Evolutionary conservation across 2,888 invertebrate species (phyloP).

Genomic region (Pyrgus malvae): DNA sequence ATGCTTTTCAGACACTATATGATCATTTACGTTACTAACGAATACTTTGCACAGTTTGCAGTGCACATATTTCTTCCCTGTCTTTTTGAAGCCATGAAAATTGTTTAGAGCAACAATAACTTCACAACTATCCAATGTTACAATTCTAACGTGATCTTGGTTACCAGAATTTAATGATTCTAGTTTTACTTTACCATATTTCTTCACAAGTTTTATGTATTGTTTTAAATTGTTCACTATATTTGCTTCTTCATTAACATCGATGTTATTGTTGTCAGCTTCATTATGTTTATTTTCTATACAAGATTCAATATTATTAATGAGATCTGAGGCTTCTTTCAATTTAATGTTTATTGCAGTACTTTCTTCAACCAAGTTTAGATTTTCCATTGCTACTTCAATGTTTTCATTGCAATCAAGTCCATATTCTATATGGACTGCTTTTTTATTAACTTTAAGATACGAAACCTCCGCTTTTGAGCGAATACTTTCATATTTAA

Average conservation of each 20-base stretch:
- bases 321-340: neutral
- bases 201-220: slow-evolving; percentile 5
- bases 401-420: neutral
- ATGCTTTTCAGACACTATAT: slow-evolving; percentile 13
- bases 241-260: neutral
- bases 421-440: neutral
- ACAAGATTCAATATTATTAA: neutral
- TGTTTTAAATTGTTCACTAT: neutral
- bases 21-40: neutral
- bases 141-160: slow-evolving; percentile 1
- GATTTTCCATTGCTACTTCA: neutral
- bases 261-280: neutral
- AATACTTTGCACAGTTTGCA: slow-evolving; percentile 4
- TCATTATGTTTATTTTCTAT: neutral
- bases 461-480: neutral
- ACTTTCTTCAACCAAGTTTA: neutral
- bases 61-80: neutral
- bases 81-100: slow-evolving; percentile 7
- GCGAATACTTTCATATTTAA: neutral
- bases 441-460: neutral
- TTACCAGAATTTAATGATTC: neutral
- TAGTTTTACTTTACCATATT: slow-evolving; percentile 2
- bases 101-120: neutral
- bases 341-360: neutral
- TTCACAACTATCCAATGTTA: neutral